Base-by-base conservation (phyloP, 2,888 invertebrate species). In the Drosophila falleni region DNA sequence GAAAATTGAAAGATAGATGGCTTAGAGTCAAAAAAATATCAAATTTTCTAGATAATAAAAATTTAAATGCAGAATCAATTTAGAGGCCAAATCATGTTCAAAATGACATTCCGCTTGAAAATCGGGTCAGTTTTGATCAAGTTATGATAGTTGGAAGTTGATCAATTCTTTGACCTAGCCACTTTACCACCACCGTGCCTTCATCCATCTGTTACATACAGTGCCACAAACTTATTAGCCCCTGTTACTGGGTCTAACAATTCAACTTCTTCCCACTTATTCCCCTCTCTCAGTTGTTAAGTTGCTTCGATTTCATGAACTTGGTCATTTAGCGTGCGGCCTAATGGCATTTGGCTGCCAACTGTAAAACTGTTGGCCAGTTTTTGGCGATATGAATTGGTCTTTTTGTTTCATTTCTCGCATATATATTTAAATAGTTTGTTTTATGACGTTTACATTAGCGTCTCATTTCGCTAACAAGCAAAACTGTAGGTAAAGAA, bases 361-460 rank as follows among this genome's bases (percentile, higher is more conserved):
- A 61, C 50, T 46, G 63, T 51, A 50, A 46, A 46, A 46, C 58
- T 29, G 65, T n/a, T 49, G 58, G 33, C 59, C 47, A 47, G 55
- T 50, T 53, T 68, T 42, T 10, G 37, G 15, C 35, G 54, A 78
- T 74, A 86, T 86, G 86, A 86, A 86, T 86, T 87, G 81, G 78
- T 72, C 73, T 89, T 56, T 86, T 89, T 86, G 86, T 86, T 89
- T 68, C 75, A 63, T 65, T 74, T 70, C 62, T 77, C 71, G 84
- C 86, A 89, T 89, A 85, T 85, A 85, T 85, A 23, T 23, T 88
- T 82, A 89, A 88, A 89, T 85, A 87, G 90, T 90, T 86, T 87
- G 81, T 80, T 89, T 86, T 87, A 90, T 81, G 87, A 84, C 87
- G 68, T 87, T 89, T 89, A 89, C 90, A 90, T 90, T 89, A 90